phyloP scores from a whole-genome alignment of 1,140 invertebrate genomes.

The Oryzaephilus surinamensis region DNA sequence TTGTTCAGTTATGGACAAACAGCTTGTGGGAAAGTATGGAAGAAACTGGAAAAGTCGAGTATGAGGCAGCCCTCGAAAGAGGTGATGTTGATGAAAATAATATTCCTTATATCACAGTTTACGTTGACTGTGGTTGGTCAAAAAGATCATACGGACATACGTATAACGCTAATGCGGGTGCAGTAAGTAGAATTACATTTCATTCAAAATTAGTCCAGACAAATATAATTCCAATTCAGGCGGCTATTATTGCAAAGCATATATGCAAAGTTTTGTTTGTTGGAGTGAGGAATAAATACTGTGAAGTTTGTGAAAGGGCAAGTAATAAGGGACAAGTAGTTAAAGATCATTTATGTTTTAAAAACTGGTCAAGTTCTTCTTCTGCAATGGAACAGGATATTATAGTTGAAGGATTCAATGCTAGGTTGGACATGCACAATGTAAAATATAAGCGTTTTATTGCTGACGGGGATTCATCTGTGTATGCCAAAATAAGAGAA shows the following conservation, averaged over 20 bases:
- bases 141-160: constrained; percentile 28
- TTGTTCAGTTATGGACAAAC: too few relatives aligned
- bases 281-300: not conserved
- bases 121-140: constrained; percentile 27
- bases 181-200: too few relatives aligned
- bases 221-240: too few relatives aligned
- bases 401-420: not conserved
- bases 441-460: not conserved
- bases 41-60: too few relatives aligned
- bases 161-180: constrained; percentile 27
- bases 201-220: too few relatives aligned
- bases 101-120: constrained; percentile 28
- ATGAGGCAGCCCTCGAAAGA: constrained; percentile 4
- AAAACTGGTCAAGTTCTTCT: not conserved
- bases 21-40: too few relatives aligned
- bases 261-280: too few relatives aligned
- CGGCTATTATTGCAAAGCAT: too few relatives aligned
- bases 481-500: too few relatives aligned
- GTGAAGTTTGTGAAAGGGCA: not conserved
- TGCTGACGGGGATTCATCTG: not conserved
- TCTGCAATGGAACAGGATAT: not conserved
- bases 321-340: not conserved
- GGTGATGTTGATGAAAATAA: constrained; percentile 23
- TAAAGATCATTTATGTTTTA: not conserved
- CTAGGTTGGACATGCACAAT: not conserved